These are phyloP conservation scores for Drosophila willistoni DNA, from an alignment of 1,140 invertebrate species.

Conservation along the genomic window DNA sequence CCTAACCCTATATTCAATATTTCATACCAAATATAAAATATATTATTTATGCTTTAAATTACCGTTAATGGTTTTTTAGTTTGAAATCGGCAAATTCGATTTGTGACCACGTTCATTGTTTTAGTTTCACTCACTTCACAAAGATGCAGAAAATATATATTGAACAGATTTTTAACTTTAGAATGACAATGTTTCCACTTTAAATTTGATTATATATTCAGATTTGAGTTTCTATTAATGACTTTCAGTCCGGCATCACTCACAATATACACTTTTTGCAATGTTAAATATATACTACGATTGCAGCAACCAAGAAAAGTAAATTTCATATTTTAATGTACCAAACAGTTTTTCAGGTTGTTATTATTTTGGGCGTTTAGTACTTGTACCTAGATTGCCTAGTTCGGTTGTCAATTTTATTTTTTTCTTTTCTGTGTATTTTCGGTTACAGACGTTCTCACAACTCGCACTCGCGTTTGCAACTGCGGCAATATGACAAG, in stretches of 20 bases:
- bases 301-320: slow-evolving; percentile 32
- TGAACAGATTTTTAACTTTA: not conserved
- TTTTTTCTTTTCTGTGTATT: slow-evolving; percentile 25
- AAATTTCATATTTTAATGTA: slow-evolving; percentile 56
- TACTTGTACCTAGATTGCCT: slow-evolving; percentile 40
- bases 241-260: slow-evolving; percentile 7
- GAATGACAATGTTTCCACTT: slow-evolving; percentile 10
- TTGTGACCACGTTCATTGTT: slow-evolving; percentile 57
- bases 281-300: not conserved
- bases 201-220: not conserved
- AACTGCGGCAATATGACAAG: slow-evolving; percentile 61
- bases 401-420: slow-evolving; percentile 27
- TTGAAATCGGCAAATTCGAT: slow-evolving; percentile 60
- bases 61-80: slow-evolving; percentile 65
- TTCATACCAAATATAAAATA: not conserved
- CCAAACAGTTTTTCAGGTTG: not conserved
- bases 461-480: slow-evolving; percentile 80
- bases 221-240: not conserved
- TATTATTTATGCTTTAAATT: slow-evolving; percentile 30
- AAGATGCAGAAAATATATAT: slow-evolving; percentile 19
- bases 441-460: slow-evolving; percentile 60
- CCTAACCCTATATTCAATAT: not conserved
- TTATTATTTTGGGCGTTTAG: not conserved
- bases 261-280: not conserved
- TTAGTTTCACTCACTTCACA: slow-evolving; percentile 64